A percentile compares a stretch with the other conserved stretches of the same genome.
Conservation (phyloP, 1,140 invertebrate species). For the Drosophila jambulina region DNA sequence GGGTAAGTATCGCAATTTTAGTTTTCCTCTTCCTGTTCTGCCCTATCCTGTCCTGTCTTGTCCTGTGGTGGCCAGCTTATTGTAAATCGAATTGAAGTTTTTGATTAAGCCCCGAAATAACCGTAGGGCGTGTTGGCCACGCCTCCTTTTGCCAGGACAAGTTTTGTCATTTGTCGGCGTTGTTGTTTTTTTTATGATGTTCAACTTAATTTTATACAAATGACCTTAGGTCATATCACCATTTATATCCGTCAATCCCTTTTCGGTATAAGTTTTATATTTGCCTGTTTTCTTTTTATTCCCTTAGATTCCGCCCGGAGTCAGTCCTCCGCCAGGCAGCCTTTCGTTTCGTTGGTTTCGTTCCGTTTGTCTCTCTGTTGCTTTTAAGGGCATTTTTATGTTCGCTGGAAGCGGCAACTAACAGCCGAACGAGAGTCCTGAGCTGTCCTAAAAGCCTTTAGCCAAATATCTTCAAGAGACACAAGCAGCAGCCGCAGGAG, state of each 20-base stretch:
- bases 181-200: conserved; percentile 72
- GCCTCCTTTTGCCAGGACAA: conserved; percentile 29
- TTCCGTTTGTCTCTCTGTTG: conserved; percentile 55
- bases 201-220: conserved; percentile 84
- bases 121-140: conserved; percentile 40
- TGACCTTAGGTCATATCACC: conserved; percentile 82
- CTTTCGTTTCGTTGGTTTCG: conserved; percentile 16
- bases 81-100: conserved; percentile 82
- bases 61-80: conserved; percentile 44
- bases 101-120: conserved; percentile 70
- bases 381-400: conserved; percentile 82
- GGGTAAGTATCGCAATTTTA: conserved; percentile 57
- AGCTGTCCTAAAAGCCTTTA: conserved; percentile 80
- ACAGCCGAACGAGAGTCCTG: conserved; percentile 58
- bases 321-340: conserved; percentile 1
- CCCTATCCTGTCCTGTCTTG: not conserved
- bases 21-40: conserved; percentile 49
- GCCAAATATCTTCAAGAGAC: conserved; percentile 80
- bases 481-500: conserved; percentile 37
- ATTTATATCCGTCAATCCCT: conserved; percentile 84
- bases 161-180: conserved; percentile 39
- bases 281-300: conserved; percentile 67
- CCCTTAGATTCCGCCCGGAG: conserved; percentile 12
- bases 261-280: conserved; percentile 83
- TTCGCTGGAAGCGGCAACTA: conserved; percentile 79